These are phyloP conservation scores for Xiphydria camelus DNA, from an alignment of 2,888 invertebrate species.

Conservation along the genomic window DNA sequence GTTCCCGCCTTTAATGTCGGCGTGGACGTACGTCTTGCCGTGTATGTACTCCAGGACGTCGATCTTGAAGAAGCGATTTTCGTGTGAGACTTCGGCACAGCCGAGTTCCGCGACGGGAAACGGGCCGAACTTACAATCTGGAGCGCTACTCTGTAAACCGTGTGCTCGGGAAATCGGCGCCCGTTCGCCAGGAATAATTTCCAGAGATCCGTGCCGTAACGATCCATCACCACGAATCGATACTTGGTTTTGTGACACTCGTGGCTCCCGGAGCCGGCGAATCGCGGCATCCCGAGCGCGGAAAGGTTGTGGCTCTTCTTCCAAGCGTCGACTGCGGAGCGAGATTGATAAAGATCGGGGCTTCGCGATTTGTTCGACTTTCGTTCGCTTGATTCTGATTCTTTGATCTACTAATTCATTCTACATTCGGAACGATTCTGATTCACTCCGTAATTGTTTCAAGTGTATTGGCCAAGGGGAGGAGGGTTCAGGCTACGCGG, in stretches of 20 bases:
- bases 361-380: no score
- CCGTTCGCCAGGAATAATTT: constrained; percentile 72
- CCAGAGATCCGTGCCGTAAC: constrained; percentile 86
- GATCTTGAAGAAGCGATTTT: constrained; percentile 57
- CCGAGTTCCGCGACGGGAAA: no score
- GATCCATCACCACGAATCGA: constrained; percentile 84
- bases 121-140: constrained; percentile 89
- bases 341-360: no score
- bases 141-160: constrained; percentile 78
- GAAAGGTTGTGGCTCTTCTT: constrained; percentile 69
- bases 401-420: no score
- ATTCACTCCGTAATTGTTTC: no score
- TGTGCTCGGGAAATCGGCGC: constrained; percentile 69
- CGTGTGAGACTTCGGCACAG: no score
- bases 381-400: no score
- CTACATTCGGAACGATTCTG: no score
- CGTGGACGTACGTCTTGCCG: constrained; percentile 86
- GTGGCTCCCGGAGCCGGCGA: constrained; percentile 82
- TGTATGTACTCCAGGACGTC: constrained; percentile 94
- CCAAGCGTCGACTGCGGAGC: constrained; percentile 70
- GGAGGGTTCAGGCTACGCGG: no score
- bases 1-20: constrained; percentile 95
- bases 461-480: no score
- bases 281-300: constrained; percentile 82
- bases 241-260: constrained; percentile 76